Evolutionary conservation across 92 coral and sea anemone genomes (phyloP).

Genomic region (Parazoanthus swiftii): DNA sequence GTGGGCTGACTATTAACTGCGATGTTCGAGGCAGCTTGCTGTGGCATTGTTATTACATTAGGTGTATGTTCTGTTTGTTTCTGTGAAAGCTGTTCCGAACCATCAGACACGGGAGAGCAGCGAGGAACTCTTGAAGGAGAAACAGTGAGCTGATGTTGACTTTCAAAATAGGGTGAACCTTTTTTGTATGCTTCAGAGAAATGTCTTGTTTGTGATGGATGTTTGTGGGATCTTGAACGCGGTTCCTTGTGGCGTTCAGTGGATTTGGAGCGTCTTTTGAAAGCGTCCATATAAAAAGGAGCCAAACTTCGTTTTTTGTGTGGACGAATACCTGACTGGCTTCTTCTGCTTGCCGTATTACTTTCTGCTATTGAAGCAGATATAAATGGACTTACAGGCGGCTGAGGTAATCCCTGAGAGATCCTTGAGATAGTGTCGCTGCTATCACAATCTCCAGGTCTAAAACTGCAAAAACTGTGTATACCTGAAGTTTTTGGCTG

Average conservation of each 20-base stretch:
- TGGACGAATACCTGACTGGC: neutral
- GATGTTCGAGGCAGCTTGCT: neutral
- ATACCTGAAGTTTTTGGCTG: neutral
- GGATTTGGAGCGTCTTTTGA: conserved; percentile 3
- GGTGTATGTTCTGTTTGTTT: neutral
- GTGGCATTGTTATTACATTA: neutral
- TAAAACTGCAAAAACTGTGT: neutral
- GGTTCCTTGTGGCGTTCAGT: neutral
- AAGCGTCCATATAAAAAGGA: conserved; percentile 1
- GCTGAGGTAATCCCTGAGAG: conserved; percentile 7
- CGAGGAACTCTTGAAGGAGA: conserved; percentile 6
- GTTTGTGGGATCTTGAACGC: neutral
- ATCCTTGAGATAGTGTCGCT: neutral
- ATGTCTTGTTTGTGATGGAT: neutral
- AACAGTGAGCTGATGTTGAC: neutral
- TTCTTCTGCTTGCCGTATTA: neutral
- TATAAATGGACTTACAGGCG: neutral
- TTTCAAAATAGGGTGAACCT: neutral
- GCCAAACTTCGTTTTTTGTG: neutral
- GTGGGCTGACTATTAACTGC: neutral
- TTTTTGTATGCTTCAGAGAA: neutral
- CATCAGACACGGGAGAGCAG: neutral
- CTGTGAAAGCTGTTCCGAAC: neutral
- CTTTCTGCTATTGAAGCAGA: neutral
- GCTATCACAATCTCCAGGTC: too few species aligned